Evolutionary conservation across 2,888 invertebrate species (phyloP), one percentile per base, ranked within the genome.

Genomic region (Cheilosia scutellata): DNA sequence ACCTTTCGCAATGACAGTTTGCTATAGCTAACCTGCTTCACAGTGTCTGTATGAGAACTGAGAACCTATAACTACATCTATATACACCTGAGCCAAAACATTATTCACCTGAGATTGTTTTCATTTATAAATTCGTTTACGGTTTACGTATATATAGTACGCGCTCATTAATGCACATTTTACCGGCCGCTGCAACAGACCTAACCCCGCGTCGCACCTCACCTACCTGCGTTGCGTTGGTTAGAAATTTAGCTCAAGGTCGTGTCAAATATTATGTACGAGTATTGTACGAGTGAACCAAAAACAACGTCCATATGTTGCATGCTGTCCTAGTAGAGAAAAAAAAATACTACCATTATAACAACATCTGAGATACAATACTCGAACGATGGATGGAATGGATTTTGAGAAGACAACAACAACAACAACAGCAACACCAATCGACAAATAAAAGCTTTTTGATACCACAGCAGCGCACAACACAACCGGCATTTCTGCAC

Each of bases 201-300:
- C 37, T 37, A 29, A 13, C 42, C 25, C 9, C 3, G 2, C n/a
- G 6, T n/a, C 27, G 6, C 16, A n/a, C 9, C 7, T 51, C 47
- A 42, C 6, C 20, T 5, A 37, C 13, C 20, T 5, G 37, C n/a
- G 42, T 70, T 5, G 37, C n/a, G 42, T 70, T 75, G 65, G 75
- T 57, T 77, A 31, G 60, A 71, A 82, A 82, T 82, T 57, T 71
- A 71, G 82, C 82, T 82, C 82, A 82, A 82, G 82, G 82, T 82
- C 82, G 77, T 77, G 82, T 82, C 80, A 82, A 68, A 75, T 66
- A 47, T 62, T 68, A 44, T 55, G 37, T n/a, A 60, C 31, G 47
- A 55, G 58, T 62, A 75, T 49, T 16, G 25, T 66, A 65, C 65
- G 9, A 37, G 44, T 27, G 42, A 66, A 65, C 53, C 65, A 74